phyloP scores from a whole-genome alignment of 2,797 vertebrate genomes.

The Petrocephalus schoutedeni region DNA sequence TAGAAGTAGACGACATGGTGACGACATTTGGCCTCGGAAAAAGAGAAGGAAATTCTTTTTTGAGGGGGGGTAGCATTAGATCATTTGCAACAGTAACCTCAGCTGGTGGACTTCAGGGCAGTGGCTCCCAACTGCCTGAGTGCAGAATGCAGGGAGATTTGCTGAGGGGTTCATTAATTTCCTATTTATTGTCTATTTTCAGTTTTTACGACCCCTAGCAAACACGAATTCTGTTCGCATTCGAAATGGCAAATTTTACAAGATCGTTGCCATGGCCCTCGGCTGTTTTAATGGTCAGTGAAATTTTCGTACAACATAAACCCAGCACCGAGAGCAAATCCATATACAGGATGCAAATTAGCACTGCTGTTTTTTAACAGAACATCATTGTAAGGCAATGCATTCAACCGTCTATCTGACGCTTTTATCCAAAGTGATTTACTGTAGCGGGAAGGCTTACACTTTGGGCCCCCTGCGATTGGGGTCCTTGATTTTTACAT shows the following conservation, averaged over 20 bases:
- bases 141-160: background rate
- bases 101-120: background rate
- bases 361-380: background rate
- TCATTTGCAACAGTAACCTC: background rate
- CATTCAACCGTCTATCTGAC: too few species aligned
- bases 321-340: too few species aligned
- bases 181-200: background rate
- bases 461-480: too few species aligned
- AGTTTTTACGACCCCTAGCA: background rate
- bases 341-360: background rate
- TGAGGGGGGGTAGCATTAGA: background rate
- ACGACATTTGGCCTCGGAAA: background rate
- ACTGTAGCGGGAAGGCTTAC: too few species aligned
- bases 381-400: background rate
- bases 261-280: background rate
- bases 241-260: background rate
- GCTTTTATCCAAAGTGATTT: too few species aligned
- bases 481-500: background rate
- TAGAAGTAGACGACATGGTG: background rate
- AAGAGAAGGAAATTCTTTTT: background rate
- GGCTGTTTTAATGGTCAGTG: background rate
- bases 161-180: background rate
- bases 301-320: background rate
- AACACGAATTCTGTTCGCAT: background rate
- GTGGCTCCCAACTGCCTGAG: background rate